A percentile compares a stretch with the other conserved stretches of the same genome.
These are phyloP conservation scores for Ceyx margarethae DNA, from an alignment of 2,113 vertebrate genomes.

Conservation along the genomic window DNA sequence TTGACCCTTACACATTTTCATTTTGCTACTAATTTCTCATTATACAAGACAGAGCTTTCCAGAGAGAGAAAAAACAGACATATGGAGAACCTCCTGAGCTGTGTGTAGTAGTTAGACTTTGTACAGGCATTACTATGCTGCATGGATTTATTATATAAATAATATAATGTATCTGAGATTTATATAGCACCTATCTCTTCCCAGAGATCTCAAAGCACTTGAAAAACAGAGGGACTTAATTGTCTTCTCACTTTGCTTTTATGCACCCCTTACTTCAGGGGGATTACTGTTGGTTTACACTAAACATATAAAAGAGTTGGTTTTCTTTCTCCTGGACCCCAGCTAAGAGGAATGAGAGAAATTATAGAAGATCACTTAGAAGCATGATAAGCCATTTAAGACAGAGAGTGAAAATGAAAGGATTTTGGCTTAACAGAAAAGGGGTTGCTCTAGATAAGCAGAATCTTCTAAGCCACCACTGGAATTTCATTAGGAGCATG, in stretches of 20 bases:
- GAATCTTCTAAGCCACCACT: background rate
- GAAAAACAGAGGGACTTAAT: constrained; percentile 30
- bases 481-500: background rate
- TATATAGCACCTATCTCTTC: constrained; percentile 7
- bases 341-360: background rate
- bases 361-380: background rate
- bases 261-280: background rate
- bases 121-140: background rate
- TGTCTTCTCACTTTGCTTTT: constrained; percentile 19
- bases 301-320: background rate
- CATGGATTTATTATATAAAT: background rate
- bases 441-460: background rate
- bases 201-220: constrained; percentile 32
- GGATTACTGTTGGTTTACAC: constrained; percentile 7
- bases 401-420: background rate
- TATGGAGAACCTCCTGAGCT: background rate
- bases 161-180: background rate
- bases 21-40: background rate
- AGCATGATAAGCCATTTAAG: background rate
- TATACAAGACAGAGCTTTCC: background rate
- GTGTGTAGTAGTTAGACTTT: background rate
- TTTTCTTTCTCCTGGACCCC: background rate
- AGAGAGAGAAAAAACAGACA: background rate
- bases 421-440: background rate
- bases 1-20: background rate